Conservation (phyloP, 2,888 invertebrate species). For the Trissolcus japonicus region DNA sequence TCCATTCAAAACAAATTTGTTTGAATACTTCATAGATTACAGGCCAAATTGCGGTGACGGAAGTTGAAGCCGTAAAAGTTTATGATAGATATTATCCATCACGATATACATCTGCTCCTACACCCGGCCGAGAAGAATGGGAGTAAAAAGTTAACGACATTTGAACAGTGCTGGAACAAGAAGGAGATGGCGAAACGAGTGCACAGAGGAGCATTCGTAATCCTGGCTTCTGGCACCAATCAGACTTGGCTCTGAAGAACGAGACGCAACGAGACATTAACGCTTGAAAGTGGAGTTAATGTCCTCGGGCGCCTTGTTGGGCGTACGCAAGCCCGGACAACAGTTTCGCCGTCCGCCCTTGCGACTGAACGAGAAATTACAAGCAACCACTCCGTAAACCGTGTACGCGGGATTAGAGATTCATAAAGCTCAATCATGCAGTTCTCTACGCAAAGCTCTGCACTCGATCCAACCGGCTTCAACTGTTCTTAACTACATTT, state of each 20-base stretch:
- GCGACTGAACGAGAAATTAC: constrained; percentile 58
- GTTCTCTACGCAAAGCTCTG: constrained; percentile 42
- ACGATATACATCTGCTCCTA: constrained; percentile 25
- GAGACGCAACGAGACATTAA: constrained; percentile 48
- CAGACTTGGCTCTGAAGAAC: constrained; percentile 62
- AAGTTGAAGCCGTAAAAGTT: constrained; percentile 31
- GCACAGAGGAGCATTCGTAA: constrained; percentile 59
- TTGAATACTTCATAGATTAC: constrained; percentile 24
- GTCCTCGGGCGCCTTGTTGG: constrained; percentile 21
- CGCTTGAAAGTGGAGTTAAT: constrained; percentile 40
- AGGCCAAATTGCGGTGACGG: constrained; percentile 15
- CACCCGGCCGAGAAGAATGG: constrained; percentile 16
- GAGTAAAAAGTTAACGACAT: constrained; percentile 40
- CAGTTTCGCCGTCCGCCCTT: constrained; percentile 48
- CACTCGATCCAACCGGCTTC: constrained; percentile 40
- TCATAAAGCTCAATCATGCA: constrained; percentile 61
- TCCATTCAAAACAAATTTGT: constrained; percentile 16
- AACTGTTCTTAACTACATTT: constrained; percentile 40
- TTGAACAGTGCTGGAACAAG: constrained; percentile 24
- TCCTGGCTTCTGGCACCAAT: constrained; percentile 65
- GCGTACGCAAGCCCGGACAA: constrained; percentile 36
- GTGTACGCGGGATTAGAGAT: constrained; percentile 64
- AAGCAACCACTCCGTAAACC: constrained; percentile 59
- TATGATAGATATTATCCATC: constrained; percentile 41
- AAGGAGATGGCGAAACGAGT: constrained; percentile 22